Evolutionary conservation across 2,113 vertebrate genomes (phyloP).

Genomic region (Toxotes jaculatrix): DNA sequence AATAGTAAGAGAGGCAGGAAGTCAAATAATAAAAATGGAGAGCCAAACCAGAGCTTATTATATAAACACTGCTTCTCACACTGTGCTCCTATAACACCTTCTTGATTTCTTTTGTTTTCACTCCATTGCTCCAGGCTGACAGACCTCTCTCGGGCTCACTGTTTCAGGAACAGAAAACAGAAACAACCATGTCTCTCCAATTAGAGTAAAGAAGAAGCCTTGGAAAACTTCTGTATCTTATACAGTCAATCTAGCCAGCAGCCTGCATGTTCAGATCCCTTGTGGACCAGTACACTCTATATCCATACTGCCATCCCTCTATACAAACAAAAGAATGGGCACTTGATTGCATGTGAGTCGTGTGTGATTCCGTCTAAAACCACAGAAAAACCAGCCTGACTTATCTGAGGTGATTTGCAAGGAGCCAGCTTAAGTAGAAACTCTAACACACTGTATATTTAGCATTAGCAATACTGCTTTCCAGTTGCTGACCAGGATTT

Average conservation of each 20-base stretch:
- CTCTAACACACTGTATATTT: background rate
- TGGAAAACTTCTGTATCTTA: conserved; percentile 47
- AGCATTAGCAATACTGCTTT: conserved; percentile 8
- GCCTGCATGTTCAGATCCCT: conserved; percentile 39
- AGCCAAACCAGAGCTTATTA: conserved; percentile 53
- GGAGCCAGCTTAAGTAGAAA: background rate
- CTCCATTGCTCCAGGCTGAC: conserved; percentile 74
- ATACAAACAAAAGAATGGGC: conserved; percentile 12
- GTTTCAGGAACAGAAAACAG: conserved; percentile 58
- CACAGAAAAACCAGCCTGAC: background rate
- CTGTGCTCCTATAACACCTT: conserved; percentile 62
- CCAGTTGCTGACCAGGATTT: conserved; percentile 2
- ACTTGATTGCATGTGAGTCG: background rate
- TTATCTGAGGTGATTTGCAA: background rate
- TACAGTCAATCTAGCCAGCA: conserved; percentile 53
- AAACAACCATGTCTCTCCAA: conserved; percentile 69
- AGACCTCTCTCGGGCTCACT: conserved; percentile 64
- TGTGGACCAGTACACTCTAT: conserved; percentile 20
- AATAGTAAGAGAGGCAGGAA: conserved; percentile 8
- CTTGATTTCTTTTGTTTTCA: conserved; percentile 73
- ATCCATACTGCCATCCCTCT: conserved; percentile 33
- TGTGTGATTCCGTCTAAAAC: conserved; percentile 10
- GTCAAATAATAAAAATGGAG: conserved; percentile 54
- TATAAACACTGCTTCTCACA: conserved; percentile 59
- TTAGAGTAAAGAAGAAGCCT: conserved; percentile 66